phyloP scores from a whole-genome alignment of 2,113 vertebrate genomes.

The Pedetes capensis region DNA sequence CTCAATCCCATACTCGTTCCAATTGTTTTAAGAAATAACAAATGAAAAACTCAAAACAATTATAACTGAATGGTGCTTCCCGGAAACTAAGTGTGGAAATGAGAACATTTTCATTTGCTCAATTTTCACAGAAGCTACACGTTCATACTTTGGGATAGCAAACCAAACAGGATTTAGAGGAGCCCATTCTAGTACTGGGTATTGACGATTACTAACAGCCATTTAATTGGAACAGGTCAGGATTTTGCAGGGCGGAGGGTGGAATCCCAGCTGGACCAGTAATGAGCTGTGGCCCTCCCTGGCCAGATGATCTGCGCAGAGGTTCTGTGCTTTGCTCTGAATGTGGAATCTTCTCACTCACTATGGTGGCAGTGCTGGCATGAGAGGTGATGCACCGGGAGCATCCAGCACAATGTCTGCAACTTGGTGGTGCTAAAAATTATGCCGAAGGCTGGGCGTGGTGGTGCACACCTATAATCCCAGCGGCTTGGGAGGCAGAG shows the following conservation, averaged over 20 bases:
- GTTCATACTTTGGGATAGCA: too few relatives aligned
- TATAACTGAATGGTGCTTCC: background rate
- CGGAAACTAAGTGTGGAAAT: background rate
- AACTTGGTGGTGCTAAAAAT: background rate
- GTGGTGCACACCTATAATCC: too few relatives aligned
- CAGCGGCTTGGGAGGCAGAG: too few relatives aligned
- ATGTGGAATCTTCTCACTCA: rapidly evolving
- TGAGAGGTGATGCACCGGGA: rapidly evolving
- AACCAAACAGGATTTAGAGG: background rate
- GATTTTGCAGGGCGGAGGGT: background rate
- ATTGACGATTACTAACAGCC: rapidly evolving
- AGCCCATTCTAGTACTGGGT: rapidly evolving
- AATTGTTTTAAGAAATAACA: background rate
- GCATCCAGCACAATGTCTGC: rapidly evolving
- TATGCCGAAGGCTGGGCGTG: too few relatives aligned
- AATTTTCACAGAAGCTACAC: background rate
- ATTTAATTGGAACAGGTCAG: background rate
- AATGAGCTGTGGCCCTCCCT: rapidly evolving
- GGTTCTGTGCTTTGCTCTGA: rapidly evolving
- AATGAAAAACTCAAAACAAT: background rate
- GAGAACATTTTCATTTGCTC: background rate
- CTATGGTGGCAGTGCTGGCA: rapidly evolving
- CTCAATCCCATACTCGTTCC: background rate
- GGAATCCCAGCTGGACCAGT: background rate
- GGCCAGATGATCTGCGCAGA: rapidly evolving